phyloP scores from a whole-genome alignment of 1,140 invertebrate species.

The Metopolophium dirhodum region DNA sequence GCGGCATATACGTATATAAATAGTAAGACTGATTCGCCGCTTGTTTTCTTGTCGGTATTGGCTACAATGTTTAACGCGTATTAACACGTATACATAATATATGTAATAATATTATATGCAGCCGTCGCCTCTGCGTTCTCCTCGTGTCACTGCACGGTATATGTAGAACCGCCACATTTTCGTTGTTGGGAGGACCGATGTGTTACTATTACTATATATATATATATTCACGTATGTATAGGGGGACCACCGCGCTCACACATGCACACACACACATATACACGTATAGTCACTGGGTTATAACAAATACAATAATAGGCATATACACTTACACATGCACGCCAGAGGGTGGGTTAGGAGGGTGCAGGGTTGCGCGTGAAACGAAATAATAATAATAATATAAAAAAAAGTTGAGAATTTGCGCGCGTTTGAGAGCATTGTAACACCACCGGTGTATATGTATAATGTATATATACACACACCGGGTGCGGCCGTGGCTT shows the following conservation, averaged over 20 bases:
- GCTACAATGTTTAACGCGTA: neutral
- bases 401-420: conserved; percentile 40
- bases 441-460: conserved; percentile 23
- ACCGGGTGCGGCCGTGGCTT: conserved; percentile 33
- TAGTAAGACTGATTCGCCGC: neutral
- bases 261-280: neutral
- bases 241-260: neutral
- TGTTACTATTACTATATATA: conserved; percentile 25
- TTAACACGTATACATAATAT: neutral
- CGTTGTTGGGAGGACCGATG: neutral
- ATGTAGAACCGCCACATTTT: neutral
- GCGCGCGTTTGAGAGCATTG: neutral
- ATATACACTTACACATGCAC: conserved; percentile 23
- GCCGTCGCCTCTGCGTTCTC: conserved; percentile 8
- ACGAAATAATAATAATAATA: conserved; percentile 40
- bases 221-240: neutral
- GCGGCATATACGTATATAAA: neutral
- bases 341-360: neutral
- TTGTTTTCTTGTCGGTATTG: neutral
- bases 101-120: conserved; percentile 20
- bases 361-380: conserved; percentile 40
- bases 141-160: neutral
- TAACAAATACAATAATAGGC: conserved; percentile 49
- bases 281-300: conserved; percentile 12
- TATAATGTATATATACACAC: neutral